Conservation (phyloP, 2,888 invertebrate species). For the Melanophora roralis region DNA sequence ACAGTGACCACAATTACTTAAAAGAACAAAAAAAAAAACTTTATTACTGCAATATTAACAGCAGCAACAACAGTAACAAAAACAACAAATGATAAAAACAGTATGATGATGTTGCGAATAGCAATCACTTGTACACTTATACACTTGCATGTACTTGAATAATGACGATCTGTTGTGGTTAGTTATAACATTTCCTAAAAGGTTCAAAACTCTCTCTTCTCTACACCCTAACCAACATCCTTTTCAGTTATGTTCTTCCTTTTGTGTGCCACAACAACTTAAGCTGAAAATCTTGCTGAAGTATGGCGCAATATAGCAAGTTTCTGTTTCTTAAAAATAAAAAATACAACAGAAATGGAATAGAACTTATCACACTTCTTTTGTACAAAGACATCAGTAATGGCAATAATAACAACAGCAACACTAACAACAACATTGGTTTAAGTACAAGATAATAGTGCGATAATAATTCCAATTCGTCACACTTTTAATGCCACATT, state of each 20-base stretch:
- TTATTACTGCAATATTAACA: conserved; percentile 25
- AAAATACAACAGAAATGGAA: background rate
- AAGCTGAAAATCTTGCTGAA: background rate
- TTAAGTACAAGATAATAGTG: conserved; percentile 53
- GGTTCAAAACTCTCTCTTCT: background rate
- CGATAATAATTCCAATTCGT: conserved; percentile 55
- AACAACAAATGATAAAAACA: background rate
- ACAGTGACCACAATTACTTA: conserved; percentile 56
- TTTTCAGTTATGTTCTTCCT: background rate
- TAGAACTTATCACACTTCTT: too few species aligned
- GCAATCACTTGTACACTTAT: conserved; percentile 27
- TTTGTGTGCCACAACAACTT: background rate
- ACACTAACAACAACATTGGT: conserved; percentile 47
- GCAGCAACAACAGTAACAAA: background rate
- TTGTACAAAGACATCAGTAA: conserved; percentile 3
- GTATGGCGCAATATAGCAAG: background rate
- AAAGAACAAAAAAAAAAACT: conserved; percentile 52
- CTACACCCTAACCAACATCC: background rate
- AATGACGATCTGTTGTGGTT: conserved; percentile 49
- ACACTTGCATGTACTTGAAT: conserved; percentile 31
- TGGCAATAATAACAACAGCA: too few species aligned
- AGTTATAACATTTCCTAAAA: conserved; percentile 55
- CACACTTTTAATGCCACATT: conserved; percentile 19
- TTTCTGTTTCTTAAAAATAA: background rate
- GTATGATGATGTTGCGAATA: conserved; percentile 35